A percentile compares a stretch with the other conserved stretches of the same genome.
phyloP scores from a whole-genome alignment of 2,113 vertebrate genomes.

The Lepidothrix coronata region DNA sequence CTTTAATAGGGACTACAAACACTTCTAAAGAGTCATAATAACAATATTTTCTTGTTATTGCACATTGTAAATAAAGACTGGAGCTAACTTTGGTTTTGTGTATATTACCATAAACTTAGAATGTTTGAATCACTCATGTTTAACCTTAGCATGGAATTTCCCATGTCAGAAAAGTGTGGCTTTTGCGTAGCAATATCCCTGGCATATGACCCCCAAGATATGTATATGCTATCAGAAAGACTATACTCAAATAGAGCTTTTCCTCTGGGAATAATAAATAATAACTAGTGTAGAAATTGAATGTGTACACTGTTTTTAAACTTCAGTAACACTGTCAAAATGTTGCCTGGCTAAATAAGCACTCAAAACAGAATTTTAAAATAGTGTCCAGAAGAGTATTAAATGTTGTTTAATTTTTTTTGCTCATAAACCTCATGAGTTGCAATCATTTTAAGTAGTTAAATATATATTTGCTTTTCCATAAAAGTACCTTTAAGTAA shows the following conservation, averaged over 20 bases:
- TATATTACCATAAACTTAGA: not conserved
- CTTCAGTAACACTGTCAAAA: not conserved
- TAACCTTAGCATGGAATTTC: not conserved
- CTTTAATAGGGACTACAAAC: not conserved
- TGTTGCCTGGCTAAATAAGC: not conserved
- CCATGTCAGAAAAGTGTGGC: not conserved
- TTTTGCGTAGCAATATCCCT: not conserved
- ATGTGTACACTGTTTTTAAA: not conserved
- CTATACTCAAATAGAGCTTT: not conserved
- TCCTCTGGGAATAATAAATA: slow-evolving; percentile 13
- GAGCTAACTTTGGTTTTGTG: not conserved
- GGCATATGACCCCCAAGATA: not conserved
- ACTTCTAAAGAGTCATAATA: not conserved
- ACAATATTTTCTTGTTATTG: not conserved
- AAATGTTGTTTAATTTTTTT: not conserved
- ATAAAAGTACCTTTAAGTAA: slow-evolving; percentile 23
- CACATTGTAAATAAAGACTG: not conserved
- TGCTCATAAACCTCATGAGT: not conserved
- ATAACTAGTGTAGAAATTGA: not conserved
- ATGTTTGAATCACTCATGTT: not conserved
- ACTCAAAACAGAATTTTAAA: not conserved
- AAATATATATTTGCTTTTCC: not conserved
- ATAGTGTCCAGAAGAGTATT: not conserved
- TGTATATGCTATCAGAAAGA: not conserved
- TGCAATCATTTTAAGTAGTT: slow-evolving; percentile 1